phyloP scores from a whole-genome alignment of 2,113 vertebrate species.

The Seriola rivoliana region DNA sequence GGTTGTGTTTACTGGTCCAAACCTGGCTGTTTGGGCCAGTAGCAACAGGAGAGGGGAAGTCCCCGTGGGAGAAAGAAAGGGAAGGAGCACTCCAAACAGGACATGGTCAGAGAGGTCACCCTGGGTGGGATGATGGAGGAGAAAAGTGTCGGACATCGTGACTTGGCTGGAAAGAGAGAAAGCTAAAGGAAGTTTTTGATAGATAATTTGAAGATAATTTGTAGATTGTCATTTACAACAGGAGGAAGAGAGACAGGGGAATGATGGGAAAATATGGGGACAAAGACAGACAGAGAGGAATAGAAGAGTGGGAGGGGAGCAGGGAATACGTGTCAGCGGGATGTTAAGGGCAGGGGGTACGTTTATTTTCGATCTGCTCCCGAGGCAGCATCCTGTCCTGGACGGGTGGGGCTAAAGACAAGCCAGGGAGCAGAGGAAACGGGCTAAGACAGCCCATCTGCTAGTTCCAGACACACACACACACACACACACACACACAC shows the following conservation, averaged over 20 bases:
- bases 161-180: slow-evolving; percentile 29
- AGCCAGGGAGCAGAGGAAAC: slow-evolving; percentile 91
- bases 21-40: slow-evolving; percentile 61
- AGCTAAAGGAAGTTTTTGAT: not conserved
- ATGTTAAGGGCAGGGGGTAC: slow-evolving; percentile 71
- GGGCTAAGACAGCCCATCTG: slow-evolving; percentile 99
- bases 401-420: slow-evolving; percentile 90
- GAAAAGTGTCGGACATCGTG: slow-evolving; percentile 30
- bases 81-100: slow-evolving; percentile 68
- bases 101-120: slow-evolving; percentile 60
- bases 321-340: slow-evolving; percentile 65
- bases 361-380: slow-evolving; percentile 92
- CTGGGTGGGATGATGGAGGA: slow-evolving; percentile 35
- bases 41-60: slow-evolving; percentile 76
- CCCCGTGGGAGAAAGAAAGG: slow-evolving; percentile 52
- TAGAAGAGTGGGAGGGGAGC: slow-evolving; percentile 30
- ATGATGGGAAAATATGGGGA: not conserved
- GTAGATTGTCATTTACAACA: not conserved
- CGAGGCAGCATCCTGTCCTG: slow-evolving; percentile 95
- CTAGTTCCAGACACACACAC: slow-evolving; percentile 89
- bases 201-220: not conserved
- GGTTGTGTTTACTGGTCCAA: slow-evolving; percentile 61
- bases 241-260: not conserved
- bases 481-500: slow-evolving; percentile 31
- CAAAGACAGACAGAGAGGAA: slow-evolving; percentile 17